phyloP scores from a whole-genome alignment of 2,797 vertebrate species.

The Gymnopithys bicolor region DNA sequence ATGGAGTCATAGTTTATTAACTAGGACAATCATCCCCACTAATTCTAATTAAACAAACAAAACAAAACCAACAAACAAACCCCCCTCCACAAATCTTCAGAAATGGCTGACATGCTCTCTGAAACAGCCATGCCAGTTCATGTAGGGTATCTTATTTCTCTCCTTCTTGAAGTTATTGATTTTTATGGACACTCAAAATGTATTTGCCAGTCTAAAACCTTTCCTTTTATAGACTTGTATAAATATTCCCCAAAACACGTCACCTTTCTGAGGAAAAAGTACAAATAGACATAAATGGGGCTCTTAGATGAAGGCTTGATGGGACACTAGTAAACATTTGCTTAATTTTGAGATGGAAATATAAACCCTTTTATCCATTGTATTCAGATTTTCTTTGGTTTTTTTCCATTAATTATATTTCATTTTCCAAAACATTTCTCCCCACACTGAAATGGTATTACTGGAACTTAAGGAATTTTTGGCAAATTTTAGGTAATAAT shows the following conservation, averaged over 20 bases:
- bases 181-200: neutral
- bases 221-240: neutral
- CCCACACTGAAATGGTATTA: neutral
- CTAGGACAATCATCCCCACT: neutral
- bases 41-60: neutral
- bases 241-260: neutral
- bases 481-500: neutral
- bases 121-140: neutral
- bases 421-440: neutral
- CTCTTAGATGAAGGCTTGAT: neutral
- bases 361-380: neutral
- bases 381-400: neutral
- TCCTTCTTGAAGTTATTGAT: neutral
- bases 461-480: fast-evolving
- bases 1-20: neutral
- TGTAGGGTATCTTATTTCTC: neutral
- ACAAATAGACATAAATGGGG: neutral
- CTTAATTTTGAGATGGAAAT: neutral
- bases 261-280: neutral
- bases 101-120: neutral
- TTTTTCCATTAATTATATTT: neutral
- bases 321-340: neutral
- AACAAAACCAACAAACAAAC: neutral
- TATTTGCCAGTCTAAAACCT: neutral
- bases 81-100: neutral